A percentile compares a stretch with the other conserved stretches of the same genome.
Conservation (phyloP, 2,797 vertebrate genomes). For the Danio albolineatus region DNA sequence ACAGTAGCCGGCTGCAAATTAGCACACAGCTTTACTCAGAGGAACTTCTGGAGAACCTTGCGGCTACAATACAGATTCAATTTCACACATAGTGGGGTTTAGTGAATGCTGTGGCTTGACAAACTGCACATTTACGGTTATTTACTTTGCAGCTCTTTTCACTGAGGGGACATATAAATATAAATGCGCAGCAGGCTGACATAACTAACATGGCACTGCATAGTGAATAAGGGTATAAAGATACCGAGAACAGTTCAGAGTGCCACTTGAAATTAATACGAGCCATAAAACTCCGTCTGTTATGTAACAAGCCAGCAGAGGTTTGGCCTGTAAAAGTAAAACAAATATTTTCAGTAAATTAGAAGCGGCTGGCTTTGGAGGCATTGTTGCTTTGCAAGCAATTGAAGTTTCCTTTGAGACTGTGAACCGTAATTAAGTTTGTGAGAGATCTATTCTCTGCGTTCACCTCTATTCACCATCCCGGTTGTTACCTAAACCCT, state of each 20-base stretch:
- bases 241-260: conserved; percentile 11
- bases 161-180: conserved; percentile 1
- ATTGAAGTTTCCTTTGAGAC: conserved; percentile 53
- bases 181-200: conserved; percentile 1
- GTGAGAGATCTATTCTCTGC: conserved; percentile 47
- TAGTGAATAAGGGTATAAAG: conserved; percentile 1
- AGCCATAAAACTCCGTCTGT: conserved; percentile 9
- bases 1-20: conserved; percentile 38
- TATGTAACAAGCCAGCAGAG: conserved; percentile 40
- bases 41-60: conserved; percentile 32
- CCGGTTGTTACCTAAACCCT: conserved; percentile 56
- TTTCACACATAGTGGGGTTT: conserved; percentile 48
- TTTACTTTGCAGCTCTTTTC: conserved; percentile 27
- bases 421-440: conserved; percentile 53
- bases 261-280: conserved; percentile 6
- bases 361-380: conserved; percentile 44
- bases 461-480: conserved; percentile 56
- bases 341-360: conserved; percentile 41
- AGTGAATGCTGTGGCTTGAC: conserved; percentile 7
- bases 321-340: conserved; percentile 40
- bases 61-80: conserved; percentile 42
- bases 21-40: conserved; percentile 29
- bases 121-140: conserved; percentile 33
- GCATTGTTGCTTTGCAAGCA: conserved; percentile 52
- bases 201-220: conserved; percentile 10